A percentile compares a stretch with the other conserved stretches of the same genome.
phyloP scores from a whole-genome alignment of 1,140 invertebrate species.

The Rhopalosiphum padi region DNA sequence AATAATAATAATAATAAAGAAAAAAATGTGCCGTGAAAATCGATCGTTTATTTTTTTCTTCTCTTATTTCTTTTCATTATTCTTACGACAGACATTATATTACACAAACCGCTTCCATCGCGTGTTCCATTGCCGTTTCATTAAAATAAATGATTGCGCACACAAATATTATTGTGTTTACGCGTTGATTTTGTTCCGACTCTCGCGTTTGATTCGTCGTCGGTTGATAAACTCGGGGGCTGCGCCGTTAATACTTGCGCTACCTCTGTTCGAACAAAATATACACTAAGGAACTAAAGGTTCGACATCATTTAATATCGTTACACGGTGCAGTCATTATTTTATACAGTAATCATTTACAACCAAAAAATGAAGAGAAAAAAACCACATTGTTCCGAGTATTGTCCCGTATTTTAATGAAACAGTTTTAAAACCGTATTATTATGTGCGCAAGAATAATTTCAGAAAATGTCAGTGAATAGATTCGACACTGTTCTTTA shows the following conservation, averaged over 20 bases:
- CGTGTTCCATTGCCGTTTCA: slow-evolving; percentile 3
- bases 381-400: neutral
- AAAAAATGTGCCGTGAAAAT: neutral
- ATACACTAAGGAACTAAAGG: neutral
- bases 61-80: neutral
- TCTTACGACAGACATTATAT: neutral
- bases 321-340: neutral
- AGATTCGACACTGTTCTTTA: neutral
- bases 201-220: neutral
- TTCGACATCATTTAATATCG: neutral
- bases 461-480: neutral
- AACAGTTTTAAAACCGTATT: slow-evolving; percentile 21
- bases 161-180: slow-evolving; percentile 6
- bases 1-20: neutral
- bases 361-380: neutral
- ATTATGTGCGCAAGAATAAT: neutral
- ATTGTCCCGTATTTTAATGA: neutral
- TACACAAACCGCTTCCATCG: neutral
- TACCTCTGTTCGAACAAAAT: neutral
- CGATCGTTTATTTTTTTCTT: neutral
- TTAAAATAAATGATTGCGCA: slow-evolving; percentile 39
- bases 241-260: neutral
- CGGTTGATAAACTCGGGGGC: neutral
- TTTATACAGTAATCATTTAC: neutral
- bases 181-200: neutral